These are phyloP conservation scores for Dolichoris vasculosae DNA, from an alignment of 1,140 invertebrate species.

Conservation along the genomic window DNA sequence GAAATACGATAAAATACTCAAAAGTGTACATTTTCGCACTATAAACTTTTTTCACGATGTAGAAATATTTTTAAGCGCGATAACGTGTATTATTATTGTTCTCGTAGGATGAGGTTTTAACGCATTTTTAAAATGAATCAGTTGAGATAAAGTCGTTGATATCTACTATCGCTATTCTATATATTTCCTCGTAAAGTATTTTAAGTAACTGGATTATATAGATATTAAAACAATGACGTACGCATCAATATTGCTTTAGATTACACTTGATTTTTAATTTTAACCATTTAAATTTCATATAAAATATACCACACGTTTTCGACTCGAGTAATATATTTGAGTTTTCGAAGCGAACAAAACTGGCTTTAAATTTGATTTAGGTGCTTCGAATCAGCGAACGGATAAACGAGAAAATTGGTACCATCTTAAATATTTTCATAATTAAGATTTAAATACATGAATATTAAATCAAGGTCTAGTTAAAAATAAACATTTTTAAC, in stretches of 20 bases:
- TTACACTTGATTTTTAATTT: slow-evolving; percentile 37
- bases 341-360: background rate
- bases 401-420: background rate
- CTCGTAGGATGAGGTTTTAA: background rate
- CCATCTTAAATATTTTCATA: background rate
- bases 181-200: background rate
- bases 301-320: background rate
- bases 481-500: background rate
- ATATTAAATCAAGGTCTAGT: background rate
- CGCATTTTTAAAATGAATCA: slow-evolving; percentile 21
- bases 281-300: background rate
- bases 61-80: background rate
- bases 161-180: background rate
- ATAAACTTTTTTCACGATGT: background rate
- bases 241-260: background rate
- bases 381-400: background rate
- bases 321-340: background rate
- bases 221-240: slow-evolving; percentile 23
- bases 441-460: background rate
- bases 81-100: background rate
- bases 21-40: background rate
- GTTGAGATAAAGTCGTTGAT: background rate
- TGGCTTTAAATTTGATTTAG: background rate
- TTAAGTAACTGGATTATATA: background rate
- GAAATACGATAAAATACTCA: background rate